These are phyloP conservation scores for Melitaea athalia DNA, from an alignment of 2,888 invertebrate genomes.

Conservation along the genomic window DNA sequence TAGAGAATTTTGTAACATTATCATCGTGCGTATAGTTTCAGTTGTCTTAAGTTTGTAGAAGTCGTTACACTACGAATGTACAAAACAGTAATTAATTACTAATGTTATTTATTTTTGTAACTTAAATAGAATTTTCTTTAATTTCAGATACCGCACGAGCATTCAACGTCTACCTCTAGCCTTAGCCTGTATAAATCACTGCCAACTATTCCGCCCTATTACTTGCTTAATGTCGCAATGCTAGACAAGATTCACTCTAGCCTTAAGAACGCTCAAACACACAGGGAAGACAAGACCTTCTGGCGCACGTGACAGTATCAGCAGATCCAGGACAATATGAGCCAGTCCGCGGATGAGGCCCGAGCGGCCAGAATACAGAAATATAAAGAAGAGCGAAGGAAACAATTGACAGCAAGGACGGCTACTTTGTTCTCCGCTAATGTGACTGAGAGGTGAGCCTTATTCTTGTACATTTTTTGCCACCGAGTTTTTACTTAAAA, in stretches of 20 bases:
- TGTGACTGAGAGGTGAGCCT: slow-evolving; percentile 76
- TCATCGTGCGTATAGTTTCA: too few relatives aligned
- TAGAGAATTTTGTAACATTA: too few relatives aligned
- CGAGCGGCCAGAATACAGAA: slow-evolving; percentile 85
- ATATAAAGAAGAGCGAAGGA: slow-evolving; percentile 88
- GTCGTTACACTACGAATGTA: too few relatives aligned
- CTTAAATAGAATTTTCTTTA: slow-evolving; percentile 41
- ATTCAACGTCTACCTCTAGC: slow-evolving; percentile 55
- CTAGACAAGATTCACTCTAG: slow-evolving; percentile 64
- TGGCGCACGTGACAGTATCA: slow-evolving; percentile 67
- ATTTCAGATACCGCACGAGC: slow-evolving; percentile 64
- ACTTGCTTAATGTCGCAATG: slow-evolving; percentile 75
- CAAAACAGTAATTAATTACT: too few relatives aligned
- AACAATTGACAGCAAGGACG: slow-evolving; percentile 85
- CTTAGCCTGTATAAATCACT: slow-evolving; percentile 72
- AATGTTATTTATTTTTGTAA: slow-evolving; percentile 15
- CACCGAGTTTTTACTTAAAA: neutral
- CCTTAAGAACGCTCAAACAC: slow-evolving; percentile 54
- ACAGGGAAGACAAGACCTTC: slow-evolving; percentile 52
- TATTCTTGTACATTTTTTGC: neutral
- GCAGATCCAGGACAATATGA: slow-evolving; percentile 60
- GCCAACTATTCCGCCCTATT: slow-evolving; percentile 75
- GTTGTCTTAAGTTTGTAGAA: too few relatives aligned
- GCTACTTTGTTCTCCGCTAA: slow-evolving; percentile 85
- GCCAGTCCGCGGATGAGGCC: slow-evolving; percentile 73